Evolutionary conservation across 2,113 vertebrate species (phyloP).

Genomic region (Merops nubicus): DNA sequence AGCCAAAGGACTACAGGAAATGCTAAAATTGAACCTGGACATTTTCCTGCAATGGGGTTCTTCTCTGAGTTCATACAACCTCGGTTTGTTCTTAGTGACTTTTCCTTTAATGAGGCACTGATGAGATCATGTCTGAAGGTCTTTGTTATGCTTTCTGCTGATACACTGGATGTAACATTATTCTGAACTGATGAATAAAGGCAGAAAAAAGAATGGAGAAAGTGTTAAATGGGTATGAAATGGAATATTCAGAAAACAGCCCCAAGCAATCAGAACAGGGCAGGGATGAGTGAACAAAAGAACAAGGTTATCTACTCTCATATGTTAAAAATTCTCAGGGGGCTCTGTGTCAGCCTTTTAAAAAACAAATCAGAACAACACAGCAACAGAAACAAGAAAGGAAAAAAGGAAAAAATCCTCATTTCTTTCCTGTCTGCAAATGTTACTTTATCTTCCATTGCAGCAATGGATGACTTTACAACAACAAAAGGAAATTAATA

Average conservation of each 20-base stretch:
- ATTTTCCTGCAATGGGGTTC: background rate
- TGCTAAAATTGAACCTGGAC: background rate
- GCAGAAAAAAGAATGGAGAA: slow-evolving; percentile 42
- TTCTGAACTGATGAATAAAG: slow-evolving; percentile 56
- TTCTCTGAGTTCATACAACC: background rate
- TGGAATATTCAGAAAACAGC: slow-evolving; percentile 49
- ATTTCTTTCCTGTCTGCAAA: slow-evolving; percentile 20
- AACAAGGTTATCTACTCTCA: slow-evolving; percentile 64
- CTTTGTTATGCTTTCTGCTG: slow-evolving; percentile 24
- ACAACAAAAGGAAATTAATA: slow-evolving; percentile 16
- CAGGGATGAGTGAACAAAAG: slow-evolving; percentile 60
- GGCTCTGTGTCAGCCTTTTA: slow-evolving; percentile 40
- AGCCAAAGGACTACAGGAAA: background rate
- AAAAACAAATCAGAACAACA: slow-evolving; percentile 31
- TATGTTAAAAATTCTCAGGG: slow-evolving; percentile 50
- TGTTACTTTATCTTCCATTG: background rate
- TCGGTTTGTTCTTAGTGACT: background rate
- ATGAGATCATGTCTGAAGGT: slow-evolving; percentile 10
- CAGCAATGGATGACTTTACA: background rate
- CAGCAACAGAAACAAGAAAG: slow-evolving; percentile 12
- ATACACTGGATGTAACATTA: background rate
- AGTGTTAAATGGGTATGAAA: slow-evolving; percentile 58
- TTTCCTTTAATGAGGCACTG: background rate
- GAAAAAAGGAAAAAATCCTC: background rate
- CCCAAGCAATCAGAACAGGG: slow-evolving; percentile 29